phyloP scores from a whole-genome alignment of 2,113 vertebrate species.

The Coregonus clupeaformis region DNA sequence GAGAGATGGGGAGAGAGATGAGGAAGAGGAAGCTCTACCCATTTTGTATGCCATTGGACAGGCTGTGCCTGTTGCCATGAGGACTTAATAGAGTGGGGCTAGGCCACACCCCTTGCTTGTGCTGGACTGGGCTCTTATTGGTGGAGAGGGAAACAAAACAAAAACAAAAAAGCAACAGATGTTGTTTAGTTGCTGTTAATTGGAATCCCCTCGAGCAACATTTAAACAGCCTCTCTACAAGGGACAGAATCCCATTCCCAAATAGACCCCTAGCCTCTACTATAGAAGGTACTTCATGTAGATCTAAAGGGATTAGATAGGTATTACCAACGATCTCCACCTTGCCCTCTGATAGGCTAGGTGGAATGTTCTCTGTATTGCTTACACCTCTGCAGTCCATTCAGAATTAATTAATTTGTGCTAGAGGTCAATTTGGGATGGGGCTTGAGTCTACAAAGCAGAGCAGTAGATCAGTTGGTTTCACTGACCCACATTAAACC shows the following conservation, averaged over 20 bases:
- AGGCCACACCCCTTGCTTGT: not conserved
- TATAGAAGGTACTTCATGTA: not conserved
- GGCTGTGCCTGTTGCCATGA: too few species aligned
- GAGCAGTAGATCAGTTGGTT: constrained; percentile 1
- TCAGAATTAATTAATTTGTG: not conserved
- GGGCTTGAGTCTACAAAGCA: not conserved
- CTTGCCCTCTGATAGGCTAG: not conserved
- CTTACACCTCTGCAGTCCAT: not conserved
- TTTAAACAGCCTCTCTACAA: constrained; percentile 26
- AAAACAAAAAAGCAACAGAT: constrained; percentile 11
- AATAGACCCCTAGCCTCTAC: not conserved
- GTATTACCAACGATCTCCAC: not conserved
- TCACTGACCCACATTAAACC: constrained; percentile 35
- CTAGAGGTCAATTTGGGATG: not conserved
- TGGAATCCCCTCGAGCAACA: constrained; percentile 31
- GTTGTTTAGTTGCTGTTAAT: constrained; percentile 18
- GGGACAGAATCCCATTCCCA: not conserved
- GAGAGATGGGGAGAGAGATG: not conserved
- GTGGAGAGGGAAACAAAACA: not conserved
- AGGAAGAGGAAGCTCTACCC: not conserved
- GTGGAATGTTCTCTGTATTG: not conserved
- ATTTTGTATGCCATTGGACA: too few species aligned
- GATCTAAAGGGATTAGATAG: not conserved
- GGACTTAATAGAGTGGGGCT: not conserved
- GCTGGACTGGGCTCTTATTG: constrained; percentile 1